Base-by-base conservation (phyloP, 2,113 vertebrate genomes). In the Periophthalmus modestus region DNA sequence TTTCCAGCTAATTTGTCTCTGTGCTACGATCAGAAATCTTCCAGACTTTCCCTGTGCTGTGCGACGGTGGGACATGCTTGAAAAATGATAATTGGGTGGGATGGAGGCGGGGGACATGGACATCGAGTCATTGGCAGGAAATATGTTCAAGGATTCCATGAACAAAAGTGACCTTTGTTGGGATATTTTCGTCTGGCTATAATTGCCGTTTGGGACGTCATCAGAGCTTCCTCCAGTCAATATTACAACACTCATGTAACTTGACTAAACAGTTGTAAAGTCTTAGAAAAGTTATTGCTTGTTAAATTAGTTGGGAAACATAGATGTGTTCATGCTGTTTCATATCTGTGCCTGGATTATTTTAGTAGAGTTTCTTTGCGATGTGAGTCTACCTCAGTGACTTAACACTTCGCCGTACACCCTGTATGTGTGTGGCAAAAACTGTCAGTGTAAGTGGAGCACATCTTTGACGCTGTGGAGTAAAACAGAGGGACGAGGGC, bases 61-160 rank as follows among this genome's bases (percentile, higher is more conserved):
- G 57, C 13, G 74, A 85, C 2, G n/a, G 74, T 71, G 39, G 66
- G 65, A 65, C 55, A 74, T 55, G 83, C 68, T 78, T 79, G 78
- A 89, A 74, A 88, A 87, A 87, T 82, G 82, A 76, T 89, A 91
- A 90, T 87, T 85, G 81, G 71, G 62, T 67, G 33, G 87, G 87
- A 85, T 88, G 84, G 74, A 87, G 80, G 87, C 80, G 84, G 84
- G 73, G 88, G 83, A 89, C 33, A 85, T 76, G 80, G 82, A 86
- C 80, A 90, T 89, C 88, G 85, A 91, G 87, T 91, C 89, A 89
- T 89, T 89, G 86, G 85, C 84, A 86, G 77, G 84, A 87, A 92
- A 92, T 83, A 89, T 88, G 89, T 85, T 85, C 24, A 85, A 92
- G 88, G 91, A 91, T 92, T 88, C 76, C 52, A 61, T 58, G 78